Evolutionary conservation across 1,140 invertebrate genomes (phyloP).

Genomic region (Ptiloglossa arizonensis): DNA sequence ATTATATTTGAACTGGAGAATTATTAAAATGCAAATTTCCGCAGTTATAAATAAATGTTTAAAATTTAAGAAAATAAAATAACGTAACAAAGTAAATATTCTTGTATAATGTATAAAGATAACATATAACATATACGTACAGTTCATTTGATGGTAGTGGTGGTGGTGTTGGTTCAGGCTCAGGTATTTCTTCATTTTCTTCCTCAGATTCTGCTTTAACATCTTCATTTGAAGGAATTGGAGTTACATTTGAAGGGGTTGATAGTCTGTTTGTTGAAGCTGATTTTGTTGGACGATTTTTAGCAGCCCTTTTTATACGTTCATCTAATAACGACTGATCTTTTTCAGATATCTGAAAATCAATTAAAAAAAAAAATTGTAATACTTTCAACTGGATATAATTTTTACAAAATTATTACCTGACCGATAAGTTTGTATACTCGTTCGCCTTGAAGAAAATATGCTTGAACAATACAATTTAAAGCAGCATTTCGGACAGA

Average conservation of each 20-base stretch:
- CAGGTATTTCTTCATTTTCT: conserved; percentile 70
- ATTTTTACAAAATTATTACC: conserved; percentile 78
- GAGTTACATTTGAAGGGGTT: conserved; percentile 69
- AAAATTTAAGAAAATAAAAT: conserved; percentile 1
- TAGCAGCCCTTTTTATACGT: conserved; percentile 93
- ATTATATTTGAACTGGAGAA: conserved; percentile 39
- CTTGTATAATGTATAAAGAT: conserved; percentile 2
- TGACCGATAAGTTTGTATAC: conserved; percentile 96
- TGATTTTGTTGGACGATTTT: conserved; percentile 84
- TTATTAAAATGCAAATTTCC: conserved; percentile 41
- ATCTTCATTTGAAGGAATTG: conserved; percentile 66
- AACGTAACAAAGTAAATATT: background rate
- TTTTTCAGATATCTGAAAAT: conserved; percentile 92
- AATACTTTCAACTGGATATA: background rate
- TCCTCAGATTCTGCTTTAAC: conserved; percentile 77
- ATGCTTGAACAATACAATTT: conserved; percentile 96
- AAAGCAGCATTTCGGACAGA: conserved; percentile 97
- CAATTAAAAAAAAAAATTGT: background rate
- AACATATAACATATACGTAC: conserved; percentile 61
- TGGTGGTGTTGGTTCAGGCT: conserved; percentile 62
- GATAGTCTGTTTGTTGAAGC: conserved; percentile 70
- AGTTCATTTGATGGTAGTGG: conserved; percentile 63
- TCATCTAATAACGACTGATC: conserved; percentile 96
- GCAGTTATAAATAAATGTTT: conserved; percentile 33
- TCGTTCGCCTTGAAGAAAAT: conserved; percentile 94